Percentiles rank a stretch among this genome's conserved stretches.
phyloP scores from a whole-genome alignment of 2,888 invertebrate species.

The Rhagonycha lutea region DNA sequence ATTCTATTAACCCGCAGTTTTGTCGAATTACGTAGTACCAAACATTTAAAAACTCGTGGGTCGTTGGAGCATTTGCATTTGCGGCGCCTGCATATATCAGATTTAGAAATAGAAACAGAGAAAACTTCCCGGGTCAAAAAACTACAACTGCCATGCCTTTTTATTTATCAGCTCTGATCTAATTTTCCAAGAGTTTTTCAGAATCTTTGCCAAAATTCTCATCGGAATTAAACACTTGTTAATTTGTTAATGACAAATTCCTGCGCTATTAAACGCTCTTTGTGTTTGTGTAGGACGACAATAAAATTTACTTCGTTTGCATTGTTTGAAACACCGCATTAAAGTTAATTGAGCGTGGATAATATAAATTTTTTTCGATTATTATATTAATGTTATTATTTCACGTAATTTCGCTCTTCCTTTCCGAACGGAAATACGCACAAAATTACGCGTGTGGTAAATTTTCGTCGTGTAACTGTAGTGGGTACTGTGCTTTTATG shows the following conservation, averaged over 20 bases:
- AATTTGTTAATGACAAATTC: conserved; percentile 22
- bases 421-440: neutral
- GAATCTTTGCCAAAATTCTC: conserved; percentile 27
- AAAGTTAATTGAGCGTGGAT: neutral
- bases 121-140: conserved; percentile 34
- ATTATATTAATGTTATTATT: neutral
- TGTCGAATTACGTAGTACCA: neutral
- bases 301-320: conserved; percentile 26
- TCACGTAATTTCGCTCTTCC: neutral
- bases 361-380: neutral
- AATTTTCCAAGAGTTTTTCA: conserved; percentile 22
- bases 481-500: neutral
- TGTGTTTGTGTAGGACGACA: conserved; percentile 21
- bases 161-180: conserved; percentile 21
- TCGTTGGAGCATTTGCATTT: conserved; percentile 29
- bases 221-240: conserved; percentile 29
- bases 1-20: neutral
- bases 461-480: neutral
- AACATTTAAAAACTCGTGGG: conserved; percentile 13
- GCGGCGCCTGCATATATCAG: conserved; percentile 32
- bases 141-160: conserved; percentile 21
- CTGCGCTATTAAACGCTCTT: conserved; percentile 12
- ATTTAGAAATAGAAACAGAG: conserved; percentile 29
- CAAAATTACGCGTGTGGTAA: neutral
- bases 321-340: conserved; percentile 9